A percentile compares a stretch with the other conserved stretches of the same genome.
phyloP scores from a whole-genome alignment of 1,140 invertebrate species.

The Drosophila carrolli region DNA sequence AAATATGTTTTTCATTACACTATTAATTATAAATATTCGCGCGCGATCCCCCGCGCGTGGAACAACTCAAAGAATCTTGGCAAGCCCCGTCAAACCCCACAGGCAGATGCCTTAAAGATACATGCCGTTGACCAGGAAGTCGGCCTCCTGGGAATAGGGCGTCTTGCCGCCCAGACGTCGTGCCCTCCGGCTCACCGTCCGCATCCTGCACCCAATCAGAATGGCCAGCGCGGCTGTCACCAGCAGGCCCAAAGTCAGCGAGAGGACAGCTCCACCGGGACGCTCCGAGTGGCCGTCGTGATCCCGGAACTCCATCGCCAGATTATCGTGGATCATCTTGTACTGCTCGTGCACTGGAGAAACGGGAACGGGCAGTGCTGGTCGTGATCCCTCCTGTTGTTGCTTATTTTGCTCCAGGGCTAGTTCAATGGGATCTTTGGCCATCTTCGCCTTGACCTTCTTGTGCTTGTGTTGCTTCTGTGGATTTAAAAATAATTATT shows the following conservation, averaged over 20 bases:
- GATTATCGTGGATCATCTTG: slow-evolving; percentile 80
- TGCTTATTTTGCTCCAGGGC: slow-evolving; percentile 73
- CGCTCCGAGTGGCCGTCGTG: slow-evolving; percentile 88
- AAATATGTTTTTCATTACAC: slow-evolving; percentile 71
- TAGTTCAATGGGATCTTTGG: slow-evolving; percentile 72
- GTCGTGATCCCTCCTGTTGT: slow-evolving; percentile 39
- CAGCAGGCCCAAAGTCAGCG: slow-evolving; percentile 89
- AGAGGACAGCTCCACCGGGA: slow-evolving; percentile 93
- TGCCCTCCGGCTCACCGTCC: slow-evolving; percentile 90
- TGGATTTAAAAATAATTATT: neutral
- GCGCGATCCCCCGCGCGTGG: slow-evolving; percentile 10
- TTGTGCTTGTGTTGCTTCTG: slow-evolving; percentile 80
- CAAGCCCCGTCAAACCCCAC: slow-evolving; percentile 1
- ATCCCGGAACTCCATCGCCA: slow-evolving; percentile 81
- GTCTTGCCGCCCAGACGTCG: slow-evolving; percentile 90
- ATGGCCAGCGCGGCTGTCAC: slow-evolving; percentile 89
- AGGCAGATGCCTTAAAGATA: slow-evolving; percentile 89
- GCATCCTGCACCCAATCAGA: slow-evolving; percentile 92
- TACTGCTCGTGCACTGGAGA: slow-evolving; percentile 76
- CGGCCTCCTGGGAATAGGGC: slow-evolving; percentile 96
- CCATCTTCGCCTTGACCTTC: slow-evolving; percentile 60
- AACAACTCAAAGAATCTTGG: slow-evolving; percentile 31
- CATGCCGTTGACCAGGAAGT: slow-evolving; percentile 99
- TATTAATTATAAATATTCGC: slow-evolving; percentile 45
- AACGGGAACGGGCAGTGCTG: slow-evolving; percentile 52